Conservation (phyloP, 1,140 invertebrate genomes). For the Pseudomyrmex gracilis region DNA sequence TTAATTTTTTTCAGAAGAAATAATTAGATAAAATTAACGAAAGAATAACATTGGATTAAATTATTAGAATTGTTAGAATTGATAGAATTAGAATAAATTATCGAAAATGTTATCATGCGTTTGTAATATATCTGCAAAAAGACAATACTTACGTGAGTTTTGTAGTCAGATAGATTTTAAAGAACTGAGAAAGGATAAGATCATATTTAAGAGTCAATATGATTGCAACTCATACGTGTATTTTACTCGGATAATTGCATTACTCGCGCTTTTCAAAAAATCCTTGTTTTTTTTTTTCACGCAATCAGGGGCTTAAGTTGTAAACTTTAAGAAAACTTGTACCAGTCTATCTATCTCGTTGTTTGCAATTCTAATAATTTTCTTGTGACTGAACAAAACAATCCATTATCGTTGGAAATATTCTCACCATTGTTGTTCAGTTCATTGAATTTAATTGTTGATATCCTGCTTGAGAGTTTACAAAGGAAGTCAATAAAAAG, state of each 20-base stretch:
- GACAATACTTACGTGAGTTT: background rate
- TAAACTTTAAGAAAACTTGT: too few species aligned
- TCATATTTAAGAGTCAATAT: too few species aligned
- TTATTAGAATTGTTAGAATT: too few species aligned
- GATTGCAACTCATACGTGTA: too few species aligned
- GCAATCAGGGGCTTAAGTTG: too few species aligned
- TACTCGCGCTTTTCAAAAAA: too few species aligned
- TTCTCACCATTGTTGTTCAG: slow-evolving; percentile 83
- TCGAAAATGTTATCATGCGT: background rate
- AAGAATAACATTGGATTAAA: too few species aligned
- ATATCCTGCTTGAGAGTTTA: slow-evolving; percentile 81
- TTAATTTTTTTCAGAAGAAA: background rate
- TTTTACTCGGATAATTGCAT: too few species aligned
- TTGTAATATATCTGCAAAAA: background rate
- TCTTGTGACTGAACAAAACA: slow-evolving; percentile 33
- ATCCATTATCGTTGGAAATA: slow-evolving; percentile 68
- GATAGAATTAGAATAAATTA: too few species aligned
- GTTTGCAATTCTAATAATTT: background rate
- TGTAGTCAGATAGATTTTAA: background rate
- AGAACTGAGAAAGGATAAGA: too few species aligned
- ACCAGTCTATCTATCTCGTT: background rate
- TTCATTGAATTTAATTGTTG: slow-evolving; percentile 80
- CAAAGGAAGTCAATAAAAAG: slow-evolving; percentile 65
- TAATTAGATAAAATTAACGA: too few species aligned
- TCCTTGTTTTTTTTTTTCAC: too few species aligned